phyloP scores from a whole-genome alignment of 2,113 vertebrate species.

The Aptenodytes forsteri region DNA sequence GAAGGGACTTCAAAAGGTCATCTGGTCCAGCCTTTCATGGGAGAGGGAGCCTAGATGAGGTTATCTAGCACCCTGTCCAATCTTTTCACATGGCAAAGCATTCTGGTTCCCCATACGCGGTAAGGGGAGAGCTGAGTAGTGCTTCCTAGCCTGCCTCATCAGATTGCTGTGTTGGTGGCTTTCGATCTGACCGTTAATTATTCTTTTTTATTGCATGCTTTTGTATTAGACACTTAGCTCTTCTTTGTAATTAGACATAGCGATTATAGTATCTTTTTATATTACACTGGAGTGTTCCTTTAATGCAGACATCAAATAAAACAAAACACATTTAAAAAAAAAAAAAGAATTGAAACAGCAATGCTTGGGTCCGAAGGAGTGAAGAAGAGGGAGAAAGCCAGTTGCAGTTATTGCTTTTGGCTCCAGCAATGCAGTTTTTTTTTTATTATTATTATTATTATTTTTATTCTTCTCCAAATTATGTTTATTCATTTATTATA shows the following conservation, averaged over 20 bases:
- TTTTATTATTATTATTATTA: neutral
- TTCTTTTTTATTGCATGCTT: conserved; percentile 10
- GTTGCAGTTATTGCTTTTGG: conserved; percentile 10
- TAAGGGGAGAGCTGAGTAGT: neutral
- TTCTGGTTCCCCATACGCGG: neutral
- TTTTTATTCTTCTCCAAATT: neutral
- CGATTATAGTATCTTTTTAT: conserved; percentile 23
- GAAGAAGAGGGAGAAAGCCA: neutral
- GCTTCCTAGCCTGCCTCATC: neutral
- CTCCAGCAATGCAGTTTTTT: neutral
- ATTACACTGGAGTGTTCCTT: conserved; percentile 25
- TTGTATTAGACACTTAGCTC: conserved; percentile 21
- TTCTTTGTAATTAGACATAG: conserved; percentile 39
- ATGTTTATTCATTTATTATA: conserved; percentile 30
- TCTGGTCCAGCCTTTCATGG: neutral
- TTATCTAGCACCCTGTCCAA: neutral
- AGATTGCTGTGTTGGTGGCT: neutral
- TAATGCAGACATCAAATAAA: conserved; percentile 27
- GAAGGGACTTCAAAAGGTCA: neutral
- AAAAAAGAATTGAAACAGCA: neutral
- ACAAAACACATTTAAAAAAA: neutral
- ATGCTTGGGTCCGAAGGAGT: neutral
- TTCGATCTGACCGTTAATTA: neutral
- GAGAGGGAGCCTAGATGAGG: neutral
- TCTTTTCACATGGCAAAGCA: neutral